Evolutionary conservation across 2,797 vertebrate genomes (phyloP).

Genomic region (Hephaestus fuliginosus): DNA sequence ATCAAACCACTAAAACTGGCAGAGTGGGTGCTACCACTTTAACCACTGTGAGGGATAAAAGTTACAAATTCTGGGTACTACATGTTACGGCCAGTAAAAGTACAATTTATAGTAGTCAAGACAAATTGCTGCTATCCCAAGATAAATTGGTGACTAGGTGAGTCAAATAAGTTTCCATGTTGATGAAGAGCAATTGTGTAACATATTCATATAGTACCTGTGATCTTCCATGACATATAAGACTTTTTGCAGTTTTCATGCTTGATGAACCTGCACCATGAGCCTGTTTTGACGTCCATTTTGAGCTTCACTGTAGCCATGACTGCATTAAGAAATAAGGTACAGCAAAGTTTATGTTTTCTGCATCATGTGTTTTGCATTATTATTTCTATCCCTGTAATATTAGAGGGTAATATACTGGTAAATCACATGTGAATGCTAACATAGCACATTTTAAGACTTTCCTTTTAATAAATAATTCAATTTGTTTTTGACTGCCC

Average conservation of each 20-base stretch:
- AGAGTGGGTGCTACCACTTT: background rate
- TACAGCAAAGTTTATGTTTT: background rate
- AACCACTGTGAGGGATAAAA: background rate
- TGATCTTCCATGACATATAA: background rate
- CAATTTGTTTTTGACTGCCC: background rate
- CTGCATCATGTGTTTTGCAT: background rate
- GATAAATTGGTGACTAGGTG: background rate
- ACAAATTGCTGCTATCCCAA: background rate
- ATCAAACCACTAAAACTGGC: constrained; percentile 14
- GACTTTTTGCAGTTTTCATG: background rate
- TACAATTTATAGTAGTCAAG: background rate
- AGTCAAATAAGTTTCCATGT: background rate
- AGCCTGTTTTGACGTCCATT: background rate
- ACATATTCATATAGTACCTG: background rate
- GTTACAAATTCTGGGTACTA: background rate
- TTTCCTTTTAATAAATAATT: background rate
- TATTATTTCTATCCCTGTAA: background rate
- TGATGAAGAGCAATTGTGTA: background rate
- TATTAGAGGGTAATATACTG: background rate
- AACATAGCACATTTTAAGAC: background rate
- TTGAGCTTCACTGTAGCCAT: background rate
- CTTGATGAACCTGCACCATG: background rate
- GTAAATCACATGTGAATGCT: background rate
- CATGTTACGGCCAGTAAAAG: background rate
- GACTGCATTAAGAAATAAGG: background rate